Conservation (phyloP, 2,113 vertebrate species). For the Gnathonemus echidnorhynchus region DNA sequence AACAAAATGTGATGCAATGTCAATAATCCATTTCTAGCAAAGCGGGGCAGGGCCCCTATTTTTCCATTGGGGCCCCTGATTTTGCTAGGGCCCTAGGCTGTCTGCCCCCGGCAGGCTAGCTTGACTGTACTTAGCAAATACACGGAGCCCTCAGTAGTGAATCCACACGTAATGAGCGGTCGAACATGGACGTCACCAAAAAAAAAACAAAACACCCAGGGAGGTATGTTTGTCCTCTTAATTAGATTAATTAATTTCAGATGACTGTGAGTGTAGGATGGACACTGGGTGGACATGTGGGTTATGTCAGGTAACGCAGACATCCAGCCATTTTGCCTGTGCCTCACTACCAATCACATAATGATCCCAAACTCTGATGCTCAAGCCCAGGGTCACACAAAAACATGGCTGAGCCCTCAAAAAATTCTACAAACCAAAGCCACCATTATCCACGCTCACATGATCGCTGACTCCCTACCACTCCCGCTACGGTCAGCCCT, state of each 20-base stretch:
- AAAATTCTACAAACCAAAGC: not conserved
- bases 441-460: not conserved
- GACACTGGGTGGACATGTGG: not conserved
- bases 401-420: not conserved
- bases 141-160: not conserved
- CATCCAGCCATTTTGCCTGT: not conserved
- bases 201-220: not conserved
- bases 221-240: not conserved
- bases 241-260: not conserved
- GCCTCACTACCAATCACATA: not conserved
- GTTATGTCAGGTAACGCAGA: not conserved
- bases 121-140: not conserved
- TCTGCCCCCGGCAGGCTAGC: not conserved
- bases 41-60: not conserved
- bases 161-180: not conserved
- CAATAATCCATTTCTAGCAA: not conserved
- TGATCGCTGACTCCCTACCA: not conserved
- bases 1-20: not conserved
- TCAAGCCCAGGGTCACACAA: not conserved
- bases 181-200: not conserved
- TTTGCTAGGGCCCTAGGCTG: not conserved
- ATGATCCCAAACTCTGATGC: not conserved
- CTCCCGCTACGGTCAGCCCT: not conserved
- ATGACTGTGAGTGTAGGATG: not conserved
- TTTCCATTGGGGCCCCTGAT: not conserved